Conservation (phyloP, 2,888 invertebrate genomes). For the Hypomecis atomaria region DNA sequence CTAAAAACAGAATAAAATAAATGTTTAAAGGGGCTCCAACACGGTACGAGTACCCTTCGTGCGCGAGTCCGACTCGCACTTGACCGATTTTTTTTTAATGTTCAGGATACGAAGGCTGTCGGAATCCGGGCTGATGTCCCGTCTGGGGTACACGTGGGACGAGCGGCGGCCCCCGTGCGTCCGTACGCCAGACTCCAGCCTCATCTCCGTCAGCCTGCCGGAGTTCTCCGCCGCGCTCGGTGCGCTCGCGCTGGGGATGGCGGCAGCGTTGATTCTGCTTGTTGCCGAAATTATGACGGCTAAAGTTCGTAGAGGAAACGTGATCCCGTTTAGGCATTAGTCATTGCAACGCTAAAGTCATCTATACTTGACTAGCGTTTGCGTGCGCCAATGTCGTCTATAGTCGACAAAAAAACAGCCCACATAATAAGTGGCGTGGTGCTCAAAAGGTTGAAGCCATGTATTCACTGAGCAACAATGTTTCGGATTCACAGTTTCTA, state of each 20-base stretch:
- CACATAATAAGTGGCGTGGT: no score
- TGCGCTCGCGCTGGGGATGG: constrained; percentile 77
- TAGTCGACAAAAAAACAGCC: no score
- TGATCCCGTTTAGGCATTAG: constrained; percentile 44
- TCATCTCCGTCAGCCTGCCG: constrained; percentile 81
- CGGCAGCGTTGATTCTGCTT: constrained; percentile 65
- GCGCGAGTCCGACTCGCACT: no score
- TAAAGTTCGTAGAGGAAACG: constrained; percentile 3
- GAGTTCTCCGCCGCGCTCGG: constrained; percentile 85
- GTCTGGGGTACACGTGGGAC: constrained; percentile 85
- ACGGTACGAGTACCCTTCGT: no score
- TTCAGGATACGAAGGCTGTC: constrained; percentile 83
- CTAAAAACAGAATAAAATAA: no score
- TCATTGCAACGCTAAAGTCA: background rate
- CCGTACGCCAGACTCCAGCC: constrained; percentile 69
- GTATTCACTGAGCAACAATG: no score
- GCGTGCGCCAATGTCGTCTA: no score
- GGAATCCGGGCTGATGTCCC: constrained; percentile 85
- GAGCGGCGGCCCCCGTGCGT: constrained; percentile 85
- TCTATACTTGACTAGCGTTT: no score
- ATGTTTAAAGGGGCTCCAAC: no score
- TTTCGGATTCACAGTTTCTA: no score
- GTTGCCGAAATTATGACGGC: constrained; percentile 58
- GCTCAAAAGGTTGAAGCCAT: no score
- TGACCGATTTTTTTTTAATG: no score